A percentile compares a stretch with the other conserved stretches of the same genome.
Evolutionary conservation across 2,113 vertebrate genomes (phyloP).

Genomic region (Lates calcarifer): DNA sequence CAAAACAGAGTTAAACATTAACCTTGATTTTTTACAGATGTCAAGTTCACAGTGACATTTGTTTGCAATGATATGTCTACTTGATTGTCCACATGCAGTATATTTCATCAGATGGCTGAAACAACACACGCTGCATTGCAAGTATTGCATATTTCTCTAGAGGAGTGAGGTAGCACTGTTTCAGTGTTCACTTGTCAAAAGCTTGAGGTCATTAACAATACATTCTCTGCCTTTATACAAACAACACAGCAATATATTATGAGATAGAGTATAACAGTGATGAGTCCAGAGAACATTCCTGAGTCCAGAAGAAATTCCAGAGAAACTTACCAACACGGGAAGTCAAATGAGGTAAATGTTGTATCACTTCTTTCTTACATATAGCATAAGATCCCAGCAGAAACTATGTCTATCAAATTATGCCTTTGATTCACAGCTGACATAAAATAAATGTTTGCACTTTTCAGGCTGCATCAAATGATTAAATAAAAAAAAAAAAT

Average conservation of each 20-base stretch:
- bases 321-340: conserved; percentile 76
- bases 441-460: conserved; percentile 29
- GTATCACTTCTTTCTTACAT: conserved; percentile 46
- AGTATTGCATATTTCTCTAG: conserved; percentile 75
- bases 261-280: conserved; percentile 52
- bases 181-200: conserved; percentile 68
- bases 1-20: conserved; percentile 50
- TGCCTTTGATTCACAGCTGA: conserved; percentile 47
- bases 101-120: conserved; percentile 60
- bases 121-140: conserved; percentile 51
- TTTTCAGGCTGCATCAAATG: conserved; percentile 40
- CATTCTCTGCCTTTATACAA: conserved; percentile 72
- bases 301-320: conserved; percentile 69
- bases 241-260: conserved; percentile 67
- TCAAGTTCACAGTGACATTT: conserved; percentile 62
- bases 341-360: conserved; percentile 79
- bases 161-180: conserved; percentile 78
- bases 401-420: conserved; percentile 13
- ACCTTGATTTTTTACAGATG: conserved; percentile 28
- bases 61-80: conserved; percentile 56
- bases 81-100: conserved; percentile 79
- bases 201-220: conserved; percentile 63
- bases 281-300: conserved; percentile 61
- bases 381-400: conserved; percentile 30
- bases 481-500: conserved; percentile 64